Conservation (phyloP, 2,888 invertebrate species). For the Cylloceria caligata region DNA sequence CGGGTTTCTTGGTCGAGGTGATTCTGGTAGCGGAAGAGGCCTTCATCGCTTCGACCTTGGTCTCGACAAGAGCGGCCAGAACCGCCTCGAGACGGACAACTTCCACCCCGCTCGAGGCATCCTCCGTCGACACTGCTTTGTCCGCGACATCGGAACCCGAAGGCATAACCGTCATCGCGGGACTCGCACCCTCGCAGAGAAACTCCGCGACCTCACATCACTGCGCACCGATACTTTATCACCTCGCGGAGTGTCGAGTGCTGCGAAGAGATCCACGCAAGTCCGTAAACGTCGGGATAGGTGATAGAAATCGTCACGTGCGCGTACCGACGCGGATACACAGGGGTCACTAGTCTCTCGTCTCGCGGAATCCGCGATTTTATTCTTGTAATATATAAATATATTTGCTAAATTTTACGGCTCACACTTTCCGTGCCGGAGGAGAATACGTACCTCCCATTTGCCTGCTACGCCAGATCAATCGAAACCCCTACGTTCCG, state of each 20-base stretch:
- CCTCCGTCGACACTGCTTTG: constrained; percentile 91
- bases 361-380: not conserved
- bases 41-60: constrained; percentile 89
- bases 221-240: not conserved
- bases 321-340: too few relatives aligned
- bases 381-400: not conserved
- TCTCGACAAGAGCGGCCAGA: constrained; percentile 89
- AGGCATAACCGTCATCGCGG: constrained; percentile 82
- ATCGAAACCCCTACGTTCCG: constrained; percentile 32
- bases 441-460: not conserved
- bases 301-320: too few relatives aligned
- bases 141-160: constrained; percentile 86
- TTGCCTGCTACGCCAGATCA: constrained; percentile 55
- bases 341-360: not conserved
- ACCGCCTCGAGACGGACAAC: constrained; percentile 90
- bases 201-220: constrained; percentile 33
- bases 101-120: constrained; percentile 84
- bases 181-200: not conserved
- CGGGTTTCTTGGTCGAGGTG: constrained; percentile 85
- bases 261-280: too few relatives aligned
- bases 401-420: not conserved
- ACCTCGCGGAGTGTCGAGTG: not conserved
- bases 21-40: constrained; percentile 84
- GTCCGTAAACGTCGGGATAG: too few relatives aligned
- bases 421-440: not conserved